Base-by-base conservation (phyloP, 2,113 vertebrate species). In the Seriola rivoliana region DNA sequence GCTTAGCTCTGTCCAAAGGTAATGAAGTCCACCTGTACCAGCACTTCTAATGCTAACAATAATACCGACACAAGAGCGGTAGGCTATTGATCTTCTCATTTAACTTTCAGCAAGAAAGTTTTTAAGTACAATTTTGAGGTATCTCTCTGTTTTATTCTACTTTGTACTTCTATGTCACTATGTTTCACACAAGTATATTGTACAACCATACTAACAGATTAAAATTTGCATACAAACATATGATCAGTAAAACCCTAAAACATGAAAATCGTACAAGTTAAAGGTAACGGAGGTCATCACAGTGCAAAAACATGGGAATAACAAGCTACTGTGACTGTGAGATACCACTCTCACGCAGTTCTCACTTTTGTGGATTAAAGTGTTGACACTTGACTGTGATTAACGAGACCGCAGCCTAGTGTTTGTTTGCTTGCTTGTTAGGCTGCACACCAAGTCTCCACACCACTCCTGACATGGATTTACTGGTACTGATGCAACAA, bases 371-470 rank as follows among this genome's bases (percentile, higher is more conserved):
- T 52, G 19, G 69, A 54, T 54, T 23, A 16, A 58, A 52, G 29
- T 17, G 69, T 77, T 65, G 17, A 66, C 75, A 55, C 52, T 19
- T 8, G 42, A 46, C 29, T 71, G 73, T 23, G 79, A 75, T 10
- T 63, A 36, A 52, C 36, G 34, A 59, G 19, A 36, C 58, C 8
- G 23, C 21, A 34, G 10, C 19, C 23, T 12, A 29, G 40, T 69
- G 66, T 78, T 42, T 78, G 75, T 74, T 79, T 74, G 64, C 52
- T 79, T 74, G 64, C 52, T 65, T 44, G 70, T 66, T n/a, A 46
- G 32, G 32, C 23, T 74, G 46, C 16, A 32, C 25, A 36, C 32
- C 34, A 25, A n/a, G 50, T 38, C 34, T 8, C 10, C 1, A 1
- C 50, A 66, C n/a, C 40, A 6, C 38, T 44, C 40, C 21, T 2